Evolutionary conservation across 2,113 vertebrate species (phyloP).

Genomic region (Trinectes maculatus): DNA sequence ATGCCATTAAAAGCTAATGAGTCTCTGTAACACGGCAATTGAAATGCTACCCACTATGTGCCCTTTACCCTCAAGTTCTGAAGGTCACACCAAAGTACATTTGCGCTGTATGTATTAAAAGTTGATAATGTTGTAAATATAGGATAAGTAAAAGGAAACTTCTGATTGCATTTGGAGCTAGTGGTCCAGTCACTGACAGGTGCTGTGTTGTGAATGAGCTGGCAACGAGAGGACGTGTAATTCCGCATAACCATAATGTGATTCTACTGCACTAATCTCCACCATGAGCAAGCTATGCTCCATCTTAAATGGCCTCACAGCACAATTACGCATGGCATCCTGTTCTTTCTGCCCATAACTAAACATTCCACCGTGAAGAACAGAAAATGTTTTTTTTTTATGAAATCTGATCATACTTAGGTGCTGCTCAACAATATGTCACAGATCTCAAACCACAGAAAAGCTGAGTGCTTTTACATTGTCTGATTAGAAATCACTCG

Average conservation of each 20-base stretch:
- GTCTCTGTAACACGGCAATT: constrained; percentile 5
- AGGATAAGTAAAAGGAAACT: too few relatives aligned
- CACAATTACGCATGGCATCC: neutral
- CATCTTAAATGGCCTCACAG: neutral
- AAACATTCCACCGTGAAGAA: too few relatives aligned
- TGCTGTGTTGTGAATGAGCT: neutral
- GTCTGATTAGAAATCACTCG: too few relatives aligned
- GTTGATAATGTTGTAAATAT: neutral
- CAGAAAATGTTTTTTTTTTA: too few relatives aligned
- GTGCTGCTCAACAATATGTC: too few relatives aligned
- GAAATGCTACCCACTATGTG: constrained; percentile 6
- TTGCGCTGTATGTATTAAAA: neutral
- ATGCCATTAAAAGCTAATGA: constrained; percentile 19
- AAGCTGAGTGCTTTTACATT: too few relatives aligned
- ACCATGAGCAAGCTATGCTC: neutral
- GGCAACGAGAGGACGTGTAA: neutral
- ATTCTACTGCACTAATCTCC: neutral
- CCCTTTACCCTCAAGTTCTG: neutral
- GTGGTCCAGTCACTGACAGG: neutral
- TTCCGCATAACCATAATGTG: neutral
- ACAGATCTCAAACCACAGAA: too few relatives aligned
- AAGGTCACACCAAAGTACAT: neutral
- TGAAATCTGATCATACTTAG: too few relatives aligned
- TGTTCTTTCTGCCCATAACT: neutral
- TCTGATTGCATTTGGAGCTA: too few relatives aligned